Evolutionary conservation across 2,888 invertebrate genomes (phyloP), one percentile per base, ranked within the genome.

Genomic region (Leptothorax acervorum): DNA sequence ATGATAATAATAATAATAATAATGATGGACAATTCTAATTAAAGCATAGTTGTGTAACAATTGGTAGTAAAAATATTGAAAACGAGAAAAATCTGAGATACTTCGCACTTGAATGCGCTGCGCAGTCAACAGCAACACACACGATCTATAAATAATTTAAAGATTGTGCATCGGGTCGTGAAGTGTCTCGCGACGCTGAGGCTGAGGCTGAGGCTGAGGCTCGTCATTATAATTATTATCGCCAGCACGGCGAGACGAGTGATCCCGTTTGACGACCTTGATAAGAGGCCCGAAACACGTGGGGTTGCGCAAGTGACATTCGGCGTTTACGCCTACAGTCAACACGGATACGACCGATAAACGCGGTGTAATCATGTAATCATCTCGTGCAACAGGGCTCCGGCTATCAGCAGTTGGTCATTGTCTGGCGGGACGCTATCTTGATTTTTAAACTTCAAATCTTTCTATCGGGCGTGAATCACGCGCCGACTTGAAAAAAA

Each of bases 291-390:
- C 60, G 63, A 85, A 91, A 83, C 92, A 92, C 89, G 91, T 91
- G 92, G 91, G 71, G 83, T 92, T 92, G 89, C 74, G 78, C 90
- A 92, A 92, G 62, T 55, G n/a, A 63, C 23, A 82, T 68, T 83
- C 45, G 48, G 31, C 15, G 15, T 60, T 57, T 48, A 79, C 31
- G 42, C n/a, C 31, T 31, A 68, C n/a, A n/a, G n/a, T n/a, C n/a
- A n/a, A n/a, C n/a, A 42, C 55, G n/a, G 6, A n/a, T 15, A 6
- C 3, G 23, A 65, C 42, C 15, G 42, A 48, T 35, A 75, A 57
- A 45, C 11, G 11, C 35, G 11, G 2, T 23, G 6, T 12, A 2
- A 48, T 57, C 71, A 60, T 48, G 45, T 60, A 71, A 35, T 57
- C 70, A 6, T 4, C 42, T 45, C 78, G 45, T 57, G 73, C 48